phyloP scores from a whole-genome alignment of 2,797 vertebrate genomes.

The Passerculus sandwichensis region DNA sequence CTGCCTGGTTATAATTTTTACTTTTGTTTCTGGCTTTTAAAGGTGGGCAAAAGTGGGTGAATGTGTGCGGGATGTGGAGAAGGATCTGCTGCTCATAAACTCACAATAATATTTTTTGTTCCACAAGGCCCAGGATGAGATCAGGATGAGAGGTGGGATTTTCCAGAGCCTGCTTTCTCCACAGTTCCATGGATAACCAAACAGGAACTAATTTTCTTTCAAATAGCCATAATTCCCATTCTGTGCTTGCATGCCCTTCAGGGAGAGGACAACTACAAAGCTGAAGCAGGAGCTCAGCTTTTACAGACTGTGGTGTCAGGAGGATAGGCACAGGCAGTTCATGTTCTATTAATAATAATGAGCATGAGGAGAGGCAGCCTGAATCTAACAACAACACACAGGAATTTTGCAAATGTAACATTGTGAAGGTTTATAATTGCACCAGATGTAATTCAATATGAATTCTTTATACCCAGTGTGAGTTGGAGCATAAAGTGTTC shows the following conservation, averaged over 20 bases:
- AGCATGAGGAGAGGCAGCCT: neutral
- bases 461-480: neutral
- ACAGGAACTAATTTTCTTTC: neutral
- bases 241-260: neutral
- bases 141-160: neutral
- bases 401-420: neutral
- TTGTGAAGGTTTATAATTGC: neutral
- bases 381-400: neutral
- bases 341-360: neutral
- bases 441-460: neutral
- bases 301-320: neutral
- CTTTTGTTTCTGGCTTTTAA: neutral
- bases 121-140: neutral
- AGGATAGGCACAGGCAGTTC: neutral
- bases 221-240: neutral
- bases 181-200: neutral
- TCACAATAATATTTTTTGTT: neutral
- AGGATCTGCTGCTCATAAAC: neutral
- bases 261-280: slow-evolving; percentile 30
- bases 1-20: neutral
- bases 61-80: neutral
- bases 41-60: neutral
- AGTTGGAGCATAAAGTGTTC: neutral
- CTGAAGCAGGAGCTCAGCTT: neutral
- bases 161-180: neutral